A percentile compares a stretch with the other conserved stretches of the same genome.
These are phyloP conservation scores for Tragelaphus scriptus DNA, from an alignment of 2,113 vertebrate species.

Conservation along the genomic window DNA sequence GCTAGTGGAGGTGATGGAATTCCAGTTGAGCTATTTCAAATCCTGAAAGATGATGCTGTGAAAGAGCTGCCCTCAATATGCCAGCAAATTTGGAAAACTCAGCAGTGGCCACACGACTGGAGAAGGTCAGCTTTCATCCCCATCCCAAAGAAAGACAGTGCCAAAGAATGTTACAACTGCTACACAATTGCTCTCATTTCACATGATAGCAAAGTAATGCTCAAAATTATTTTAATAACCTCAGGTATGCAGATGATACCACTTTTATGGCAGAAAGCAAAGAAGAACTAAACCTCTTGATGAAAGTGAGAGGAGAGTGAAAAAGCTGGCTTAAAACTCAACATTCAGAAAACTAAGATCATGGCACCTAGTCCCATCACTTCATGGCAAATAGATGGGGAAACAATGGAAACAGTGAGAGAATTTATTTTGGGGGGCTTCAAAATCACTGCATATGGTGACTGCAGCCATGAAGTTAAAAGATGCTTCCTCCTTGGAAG, in stretches of 20 bases:
- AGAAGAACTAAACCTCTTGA: not conserved
- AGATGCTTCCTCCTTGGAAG: not conserved
- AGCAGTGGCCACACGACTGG: not conserved
- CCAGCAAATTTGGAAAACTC: not conserved
- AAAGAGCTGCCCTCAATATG: not conserved
- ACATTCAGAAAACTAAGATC: not conserved
- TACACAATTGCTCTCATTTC: fast-evolving
- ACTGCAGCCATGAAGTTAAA: not conserved
- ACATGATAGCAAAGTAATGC: not conserved
- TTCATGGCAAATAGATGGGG: not conserved
- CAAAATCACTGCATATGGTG: not conserved
- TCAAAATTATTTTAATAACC: not conserved
- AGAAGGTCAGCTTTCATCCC: not conserved
- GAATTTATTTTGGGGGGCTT: not conserved
- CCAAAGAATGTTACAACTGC: not conserved
- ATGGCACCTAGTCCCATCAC: not conserved
- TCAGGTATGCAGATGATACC: not conserved
- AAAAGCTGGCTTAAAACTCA: not conserved
- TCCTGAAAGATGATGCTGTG: not conserved
- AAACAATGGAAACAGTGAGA: not conserved
- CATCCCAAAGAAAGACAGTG: not conserved
- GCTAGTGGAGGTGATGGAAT: not conserved
- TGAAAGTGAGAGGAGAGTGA: not conserved
- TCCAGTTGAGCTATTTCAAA: not conserved
- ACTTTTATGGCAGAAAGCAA: not conserved